phyloP scores from a whole-genome alignment of 2,113 vertebrate species.

The Astatoreochromis straeleni region DNA sequence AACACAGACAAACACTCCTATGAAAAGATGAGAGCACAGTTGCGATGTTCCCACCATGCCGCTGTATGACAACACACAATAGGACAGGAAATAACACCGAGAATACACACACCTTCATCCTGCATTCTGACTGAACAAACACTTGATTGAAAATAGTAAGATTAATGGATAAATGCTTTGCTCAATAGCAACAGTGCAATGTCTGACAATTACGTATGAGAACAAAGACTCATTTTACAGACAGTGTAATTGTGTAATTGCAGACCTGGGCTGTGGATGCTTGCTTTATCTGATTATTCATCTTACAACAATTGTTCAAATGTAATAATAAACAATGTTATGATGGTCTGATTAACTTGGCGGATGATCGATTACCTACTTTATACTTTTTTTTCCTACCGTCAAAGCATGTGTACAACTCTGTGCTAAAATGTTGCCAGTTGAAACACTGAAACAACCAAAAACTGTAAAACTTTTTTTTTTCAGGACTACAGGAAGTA shows the following conservation, averaged over 20 bases:
- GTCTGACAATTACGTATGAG: constrained; percentile 1
- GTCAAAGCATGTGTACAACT: neutral
- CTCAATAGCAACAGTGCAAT: constrained; percentile 1
- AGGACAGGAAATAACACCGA: constrained; percentile 46
- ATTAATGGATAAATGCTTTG: constrained; percentile 45
- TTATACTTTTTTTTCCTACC: neutral
- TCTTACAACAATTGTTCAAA: neutral
- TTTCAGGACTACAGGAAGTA: neutral
- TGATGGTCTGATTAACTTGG: neutral
- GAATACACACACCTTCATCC: constrained; percentile 54
- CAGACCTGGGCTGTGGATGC: neutral
- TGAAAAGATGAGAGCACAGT: constrained; percentile 12
- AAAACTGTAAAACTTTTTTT: neutral
- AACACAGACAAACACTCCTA: constrained; percentile 28
- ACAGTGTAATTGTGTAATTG: neutral
- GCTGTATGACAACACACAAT: constrained; percentile 50
- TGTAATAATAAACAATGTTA: neutral
- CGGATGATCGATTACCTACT: neutral
- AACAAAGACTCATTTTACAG: neutral
- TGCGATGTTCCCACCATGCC: constrained; percentile 47
- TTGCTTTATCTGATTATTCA: neutral
- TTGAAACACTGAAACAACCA: neutral
- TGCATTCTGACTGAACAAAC: constrained; percentile 47
- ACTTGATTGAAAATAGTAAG: constrained; percentile 13
- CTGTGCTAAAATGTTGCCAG: neutral